Evolutionary conservation across 2,888 invertebrate species (phyloP).

Genomic region (Drosophila borborema): DNA sequence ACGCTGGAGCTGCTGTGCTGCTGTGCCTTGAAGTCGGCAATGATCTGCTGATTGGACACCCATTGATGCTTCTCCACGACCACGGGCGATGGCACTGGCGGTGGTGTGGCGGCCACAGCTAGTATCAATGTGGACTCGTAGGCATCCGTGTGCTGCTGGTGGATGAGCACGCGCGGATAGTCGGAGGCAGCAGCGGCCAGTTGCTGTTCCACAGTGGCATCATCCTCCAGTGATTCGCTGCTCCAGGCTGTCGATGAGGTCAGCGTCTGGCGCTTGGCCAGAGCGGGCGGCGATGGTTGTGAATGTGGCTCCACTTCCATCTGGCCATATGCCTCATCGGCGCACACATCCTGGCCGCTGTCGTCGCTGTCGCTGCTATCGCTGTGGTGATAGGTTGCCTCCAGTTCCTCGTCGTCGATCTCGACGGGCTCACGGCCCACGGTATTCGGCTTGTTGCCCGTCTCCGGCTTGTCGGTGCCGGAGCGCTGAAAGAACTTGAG

Average conservation of each 20-base stretch:
- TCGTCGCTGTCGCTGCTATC: slow-evolving; percentile 52
- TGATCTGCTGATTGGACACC: slow-evolving; percentile 75
- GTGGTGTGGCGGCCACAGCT: slow-evolving; percentile 77
- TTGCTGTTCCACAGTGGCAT: slow-evolving; percentile 21
- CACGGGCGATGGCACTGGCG: slow-evolving; percentile 30
- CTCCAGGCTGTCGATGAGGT: slow-evolving; percentile 73
- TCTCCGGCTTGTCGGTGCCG: slow-evolving; percentile 1
- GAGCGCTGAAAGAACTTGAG: slow-evolving; percentile 70
- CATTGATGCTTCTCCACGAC: slow-evolving; percentile 45
- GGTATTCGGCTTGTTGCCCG: slow-evolving; percentile 46
- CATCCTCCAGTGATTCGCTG: slow-evolving; percentile 73
- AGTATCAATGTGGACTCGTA: slow-evolving; percentile 83
- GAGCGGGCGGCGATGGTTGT: slow-evolving; percentile 3
- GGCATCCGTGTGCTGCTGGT: slow-evolving; percentile 81
- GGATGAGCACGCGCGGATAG: slow-evolving; percentile 81
- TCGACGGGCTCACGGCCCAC: slow-evolving; percentile 50
- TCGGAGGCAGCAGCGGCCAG: slow-evolving; percentile 41
- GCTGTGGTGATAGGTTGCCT: slow-evolving; percentile 63
- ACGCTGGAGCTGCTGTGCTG: slow-evolving; percentile 15
- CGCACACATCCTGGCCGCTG: slow-evolving; percentile 26
- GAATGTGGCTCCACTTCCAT: neutral
- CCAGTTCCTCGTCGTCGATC: slow-evolving; percentile 66
- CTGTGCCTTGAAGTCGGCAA: slow-evolving; percentile 62
- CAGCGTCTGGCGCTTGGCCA: slow-evolving; percentile 42
- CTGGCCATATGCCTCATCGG: slow-evolving; percentile 48